Base-by-base conservation (phyloP, 2,888 invertebrate species). In the Acleris emargana region DNA sequence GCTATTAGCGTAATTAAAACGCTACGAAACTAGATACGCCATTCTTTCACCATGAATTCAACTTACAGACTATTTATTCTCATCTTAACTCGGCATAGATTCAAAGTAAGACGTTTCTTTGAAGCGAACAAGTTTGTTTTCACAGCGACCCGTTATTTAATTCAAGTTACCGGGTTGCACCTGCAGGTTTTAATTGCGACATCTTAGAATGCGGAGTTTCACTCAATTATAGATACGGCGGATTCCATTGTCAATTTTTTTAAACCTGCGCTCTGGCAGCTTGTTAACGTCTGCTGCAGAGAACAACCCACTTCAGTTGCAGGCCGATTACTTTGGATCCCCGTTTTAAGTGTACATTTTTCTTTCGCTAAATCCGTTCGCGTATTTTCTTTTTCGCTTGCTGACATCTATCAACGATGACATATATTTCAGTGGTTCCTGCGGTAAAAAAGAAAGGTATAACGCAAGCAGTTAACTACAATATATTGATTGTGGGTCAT, bases 1-100 rank as follows among this genome's bases (percentile, higher is more conserved):
- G 89, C 91, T 91, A 89, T 91, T 91, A 91, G 88, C 89, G 84
- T 89, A 89, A 91, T 91, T 91, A 91, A 91, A 91, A 88, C 87
- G 80, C 85, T 79, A 80, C 82, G 75, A 81, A 85, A 84, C 81
- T 87, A 82, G 82, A 88, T 84, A 82, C 79, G 77, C 83, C 76
- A 78, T 79, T 79, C 77, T 76, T 69, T 72, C 72, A 71, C 67
- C 67, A 69, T 77, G 71, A 76, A 73, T 71, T 71, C 71, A 76
- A 80, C 74, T 78, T 75, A 73, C 74, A 73, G 67, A 75, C 78
- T 73, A 75, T 78, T 70, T 72, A 68, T 63, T 54, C 47, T 17
- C 63, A 22, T 57, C 68, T 61, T 63, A 47, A 57, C 57, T 62
- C 54, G 13, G 51, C 63, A 58, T 42, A 62, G 60, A 64, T 64